Conservation (phyloP, 2,888 invertebrate genomes). For the Aspidiotus destructor region DNA sequence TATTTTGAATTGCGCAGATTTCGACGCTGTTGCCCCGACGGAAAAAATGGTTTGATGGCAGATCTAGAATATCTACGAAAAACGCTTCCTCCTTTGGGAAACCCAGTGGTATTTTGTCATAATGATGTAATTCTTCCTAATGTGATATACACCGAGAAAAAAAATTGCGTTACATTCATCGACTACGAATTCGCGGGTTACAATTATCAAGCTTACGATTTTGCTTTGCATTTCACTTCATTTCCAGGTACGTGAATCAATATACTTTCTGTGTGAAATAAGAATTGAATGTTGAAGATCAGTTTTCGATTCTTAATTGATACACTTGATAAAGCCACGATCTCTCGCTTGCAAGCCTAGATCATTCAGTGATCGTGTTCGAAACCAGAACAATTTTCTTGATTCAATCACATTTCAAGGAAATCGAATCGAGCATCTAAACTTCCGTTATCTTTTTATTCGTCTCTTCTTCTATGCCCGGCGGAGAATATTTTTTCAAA, state of each 20-base stretch:
- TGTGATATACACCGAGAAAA: constrained; percentile 63
- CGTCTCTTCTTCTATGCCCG: too few relatives aligned
- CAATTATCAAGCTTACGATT: constrained; percentile 92
- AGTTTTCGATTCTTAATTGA: too few relatives aligned
- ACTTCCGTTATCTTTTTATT: too few relatives aligned
- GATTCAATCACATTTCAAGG: too few relatives aligned
- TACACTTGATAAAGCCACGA: too few relatives aligned
- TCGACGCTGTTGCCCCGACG: constrained; percentile 49
- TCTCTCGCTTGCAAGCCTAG: too few relatives aligned
- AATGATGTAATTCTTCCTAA: constrained; percentile 94
- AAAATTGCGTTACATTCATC: constrained; percentile 67
- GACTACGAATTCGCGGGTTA: constrained; percentile 93
- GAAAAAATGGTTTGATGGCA: constrained; percentile 48
- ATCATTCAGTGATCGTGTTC: too few relatives aligned
- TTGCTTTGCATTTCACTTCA: constrained; percentile 96
- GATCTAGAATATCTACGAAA: constrained; percentile 59
- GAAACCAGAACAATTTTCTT: too few relatives aligned
- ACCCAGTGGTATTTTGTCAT: constrained; percentile 86
- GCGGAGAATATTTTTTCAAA: too few relatives aligned
- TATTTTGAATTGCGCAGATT: not conserved
- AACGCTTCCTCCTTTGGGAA: constrained; percentile 53
- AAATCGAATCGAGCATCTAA: too few relatives aligned
- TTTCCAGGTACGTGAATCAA: constrained; percentile 61
- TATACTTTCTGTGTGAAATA: too few relatives aligned
- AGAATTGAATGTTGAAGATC: too few relatives aligned